A percentile compares a stretch with the other conserved stretches of the same genome.
Conservation (phyloP, 2,888 invertebrate genomes). For the Trissoscelio sp. region DNA sequence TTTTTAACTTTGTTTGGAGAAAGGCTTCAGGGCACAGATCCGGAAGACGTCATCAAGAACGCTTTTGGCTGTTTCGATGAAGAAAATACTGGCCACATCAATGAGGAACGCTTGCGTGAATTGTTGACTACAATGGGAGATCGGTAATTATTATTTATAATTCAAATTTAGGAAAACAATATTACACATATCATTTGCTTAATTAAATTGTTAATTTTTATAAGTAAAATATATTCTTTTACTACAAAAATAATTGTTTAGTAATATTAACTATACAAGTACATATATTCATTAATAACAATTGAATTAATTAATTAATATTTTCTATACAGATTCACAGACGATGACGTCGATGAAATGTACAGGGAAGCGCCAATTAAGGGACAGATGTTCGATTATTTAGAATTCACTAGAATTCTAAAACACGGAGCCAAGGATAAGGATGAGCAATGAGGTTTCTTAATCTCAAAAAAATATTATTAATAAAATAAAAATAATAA, state of each 20-base stretch:
- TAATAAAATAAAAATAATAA: too few species aligned
- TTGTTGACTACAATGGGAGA: conserved; percentile 99
- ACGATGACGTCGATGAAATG: conserved; percentile 99
- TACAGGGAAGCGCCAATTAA: conserved; percentile 99
- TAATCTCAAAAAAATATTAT: too few species aligned
- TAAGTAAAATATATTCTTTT: background rate
- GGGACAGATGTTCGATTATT: conserved; percentile 96
- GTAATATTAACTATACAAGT: background rate
- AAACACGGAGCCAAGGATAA: conserved; percentile 99
- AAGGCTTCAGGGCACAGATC: conserved; percentile 98
- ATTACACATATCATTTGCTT: too few species aligned
- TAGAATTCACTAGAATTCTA: conserved; percentile 98
- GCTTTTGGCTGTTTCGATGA: conserved; percentile 99
- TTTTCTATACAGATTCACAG: conserved; percentile 87
- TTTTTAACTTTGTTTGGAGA: conserved; percentile 99
- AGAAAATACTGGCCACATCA: conserved; percentile 95
- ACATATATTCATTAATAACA: background rate
- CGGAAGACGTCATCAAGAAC: conserved; percentile 99
- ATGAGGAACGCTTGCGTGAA: conserved; percentile 97
- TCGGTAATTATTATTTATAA: conserved; percentile 83
- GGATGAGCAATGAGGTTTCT: conserved; percentile 92
- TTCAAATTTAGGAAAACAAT: background rate
- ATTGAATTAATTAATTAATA: too few species aligned
- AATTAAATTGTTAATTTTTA: too few species aligned
- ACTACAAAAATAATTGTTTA: too few species aligned